Evolutionary conservation across 2,797 vertebrate genomes (phyloP).

Genomic region (Lagocephalus sceleratus): DNA sequence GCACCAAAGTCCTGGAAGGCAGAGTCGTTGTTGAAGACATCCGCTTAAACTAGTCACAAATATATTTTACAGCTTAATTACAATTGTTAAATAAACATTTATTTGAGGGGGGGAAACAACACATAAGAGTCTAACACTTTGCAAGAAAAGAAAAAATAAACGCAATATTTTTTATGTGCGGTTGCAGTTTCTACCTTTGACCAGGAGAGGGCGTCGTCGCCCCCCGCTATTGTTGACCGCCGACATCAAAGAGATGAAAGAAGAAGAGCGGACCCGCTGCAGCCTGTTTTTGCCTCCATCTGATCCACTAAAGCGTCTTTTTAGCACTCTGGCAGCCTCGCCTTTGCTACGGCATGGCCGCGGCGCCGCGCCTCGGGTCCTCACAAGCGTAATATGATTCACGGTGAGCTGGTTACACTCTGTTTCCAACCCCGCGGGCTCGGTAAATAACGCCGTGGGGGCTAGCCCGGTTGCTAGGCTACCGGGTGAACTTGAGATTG

Average conservation of each 20-base stretch:
- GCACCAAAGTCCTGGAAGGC: no score
- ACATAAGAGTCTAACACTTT: no score
- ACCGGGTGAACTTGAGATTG: no score
- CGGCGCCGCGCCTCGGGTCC: not conserved
- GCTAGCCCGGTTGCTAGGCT: constrained; percentile 15
- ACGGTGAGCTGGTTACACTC: constrained; percentile 34
- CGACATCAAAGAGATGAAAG: constrained; percentile 23
- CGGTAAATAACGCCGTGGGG: not conserved
- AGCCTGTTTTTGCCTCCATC: not conserved
- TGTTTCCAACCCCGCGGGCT: not conserved
- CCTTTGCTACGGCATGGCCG: constrained; percentile 25
- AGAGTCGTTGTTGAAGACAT: no score
- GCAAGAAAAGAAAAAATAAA: no score
- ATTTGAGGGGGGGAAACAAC: no score
- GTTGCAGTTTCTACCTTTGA: not conserved
- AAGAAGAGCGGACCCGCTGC: constrained; percentile 7
- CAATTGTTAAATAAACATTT: no score
- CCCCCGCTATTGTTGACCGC: not conserved
- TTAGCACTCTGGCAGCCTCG: not conserved
- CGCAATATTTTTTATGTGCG: no score
- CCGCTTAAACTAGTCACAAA: no score
- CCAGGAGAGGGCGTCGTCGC: constrained; percentile 26
- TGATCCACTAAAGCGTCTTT: constrained; percentile 9
- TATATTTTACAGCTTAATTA: no score
- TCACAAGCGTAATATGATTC: constrained; percentile 9